Conservation (phyloP, 2,797 vertebrate genomes). For the Ambastaia sidthimunki region DNA sequence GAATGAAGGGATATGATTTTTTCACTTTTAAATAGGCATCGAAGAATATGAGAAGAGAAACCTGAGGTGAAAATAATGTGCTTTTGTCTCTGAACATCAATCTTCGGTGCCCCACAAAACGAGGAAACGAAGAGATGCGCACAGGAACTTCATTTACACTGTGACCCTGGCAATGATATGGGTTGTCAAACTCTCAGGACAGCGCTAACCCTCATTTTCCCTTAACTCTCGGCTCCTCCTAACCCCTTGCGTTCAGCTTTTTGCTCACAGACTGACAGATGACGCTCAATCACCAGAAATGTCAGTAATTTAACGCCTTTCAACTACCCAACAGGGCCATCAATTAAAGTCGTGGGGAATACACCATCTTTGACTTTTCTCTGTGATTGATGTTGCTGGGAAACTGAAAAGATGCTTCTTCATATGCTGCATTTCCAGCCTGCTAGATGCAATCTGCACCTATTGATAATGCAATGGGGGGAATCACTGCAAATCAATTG, state of each 20-base stretch:
- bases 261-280: constrained; percentile 69
- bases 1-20: constrained; percentile 46
- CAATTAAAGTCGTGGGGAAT: constrained; percentile 74
- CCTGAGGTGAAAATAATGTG: constrained; percentile 12
- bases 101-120: constrained; percentile 73
- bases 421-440: not conserved
- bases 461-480: not conserved
- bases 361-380: constrained; percentile 71
- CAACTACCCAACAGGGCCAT: constrained; percentile 72
- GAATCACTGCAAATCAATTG: not conserved
- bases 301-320: constrained; percentile 78
- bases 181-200: constrained; percentile 54
- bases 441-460: not conserved
- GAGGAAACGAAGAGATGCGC: too few species aligned
- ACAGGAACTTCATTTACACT: constrained; percentile 67
- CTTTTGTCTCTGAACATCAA: constrained; percentile 62
- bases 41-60: constrained; percentile 21
- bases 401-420: constrained; percentile 53
- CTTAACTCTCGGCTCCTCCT: constrained; percentile 1
- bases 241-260: constrained; percentile 47
- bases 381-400: constrained; percentile 64
- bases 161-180: constrained; percentile 73
- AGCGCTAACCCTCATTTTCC: constrained; percentile 39
- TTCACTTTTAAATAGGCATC: constrained; percentile 22
- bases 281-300: constrained; percentile 69